Base-by-base conservation (phyloP, 2,113 vertebrate species). In the Lethenteron reissneri region DNA sequence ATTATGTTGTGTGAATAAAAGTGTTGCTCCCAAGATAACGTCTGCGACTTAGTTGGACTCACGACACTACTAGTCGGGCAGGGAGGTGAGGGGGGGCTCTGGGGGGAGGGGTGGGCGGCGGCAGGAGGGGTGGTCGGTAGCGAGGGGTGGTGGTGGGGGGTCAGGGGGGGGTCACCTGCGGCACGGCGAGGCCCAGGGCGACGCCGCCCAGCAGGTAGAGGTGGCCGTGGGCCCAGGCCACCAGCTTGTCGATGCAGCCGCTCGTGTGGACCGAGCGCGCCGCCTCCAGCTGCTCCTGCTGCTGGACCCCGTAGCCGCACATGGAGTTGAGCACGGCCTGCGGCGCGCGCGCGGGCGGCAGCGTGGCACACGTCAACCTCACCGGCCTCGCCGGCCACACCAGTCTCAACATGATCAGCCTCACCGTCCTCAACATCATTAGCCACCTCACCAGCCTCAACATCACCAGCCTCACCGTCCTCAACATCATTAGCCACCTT, bases 151-250 rank as follows among this genome's bases (percentile, higher is more conserved):
- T 41, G 25, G 25, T 41, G 25, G 8, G 8, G 0, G 21, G 11
- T 21, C 10, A 8, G 2, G 12, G 60, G n/a, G 1, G 2, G 4
- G 73, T 73, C 81, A 86, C 92, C 92, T 96, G 90, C 25, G 91
- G 90, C 72, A 92, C 81, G 2, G 90, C 86, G 73, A 97, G 78
- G 56, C 88, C 88, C 76, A 97, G 78, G 0, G 90, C 81, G 12
- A 95, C 74, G 21, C 88, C 88, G 14, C 90, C 90, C 58, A 94
- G 79, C 21, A 95, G 75, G 77, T 92, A 88, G 62, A 96, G 80
- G 81, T 95, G 95, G 75, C 84, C 86, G 77, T 92, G 89, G 78
- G 87, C 83, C 90, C 88, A 95, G 81, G 89, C 83, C 70, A 88
- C 89, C 74, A 97, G 74, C 73, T 80, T 87, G 81, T 95, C 89